Conservation (phyloP, 2,113 vertebrate species). For the Apodemus sylvaticus region DNA sequence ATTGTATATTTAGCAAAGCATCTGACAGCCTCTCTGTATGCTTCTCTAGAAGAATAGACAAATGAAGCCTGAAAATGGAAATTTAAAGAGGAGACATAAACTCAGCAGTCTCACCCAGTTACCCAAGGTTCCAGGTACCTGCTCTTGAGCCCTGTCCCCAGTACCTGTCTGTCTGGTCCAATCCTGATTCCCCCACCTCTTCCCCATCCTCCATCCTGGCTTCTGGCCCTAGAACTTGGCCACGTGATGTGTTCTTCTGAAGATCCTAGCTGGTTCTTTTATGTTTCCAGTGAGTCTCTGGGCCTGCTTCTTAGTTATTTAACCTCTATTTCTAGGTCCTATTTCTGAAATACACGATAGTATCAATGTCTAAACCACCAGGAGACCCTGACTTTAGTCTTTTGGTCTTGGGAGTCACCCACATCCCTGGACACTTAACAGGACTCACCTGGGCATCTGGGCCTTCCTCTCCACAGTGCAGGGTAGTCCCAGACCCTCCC, state of each 20-base stretch:
- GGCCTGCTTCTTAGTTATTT: neutral
- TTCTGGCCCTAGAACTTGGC: neutral
- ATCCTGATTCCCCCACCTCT: neutral
- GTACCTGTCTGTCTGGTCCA: too few relatives aligned
- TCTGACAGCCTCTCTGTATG: neutral
- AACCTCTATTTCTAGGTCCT: neutral
- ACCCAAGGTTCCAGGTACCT: neutral
- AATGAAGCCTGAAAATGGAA: neutral
- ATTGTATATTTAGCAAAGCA: neutral
- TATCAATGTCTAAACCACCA: neutral
- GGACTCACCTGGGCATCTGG: rapidly evolving
- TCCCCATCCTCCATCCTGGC: neutral
- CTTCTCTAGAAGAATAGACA: neutral
- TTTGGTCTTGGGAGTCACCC: neutral
- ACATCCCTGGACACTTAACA: neutral
- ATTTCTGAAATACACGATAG: neutral
- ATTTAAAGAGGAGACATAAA: neutral
- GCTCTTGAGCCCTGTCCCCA: neutral
- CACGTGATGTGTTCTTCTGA: neutral
- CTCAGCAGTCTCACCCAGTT: rapidly evolving
- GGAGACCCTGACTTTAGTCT: neutral
- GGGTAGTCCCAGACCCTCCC: rapidly evolving
- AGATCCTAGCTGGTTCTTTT: neutral
- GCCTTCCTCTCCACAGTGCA: neutral
- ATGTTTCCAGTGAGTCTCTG: neutral